Evolutionary conservation across 2,113 vertebrate genomes (phyloP).

Genomic region (Chloropsis cyanopogon): DNA sequence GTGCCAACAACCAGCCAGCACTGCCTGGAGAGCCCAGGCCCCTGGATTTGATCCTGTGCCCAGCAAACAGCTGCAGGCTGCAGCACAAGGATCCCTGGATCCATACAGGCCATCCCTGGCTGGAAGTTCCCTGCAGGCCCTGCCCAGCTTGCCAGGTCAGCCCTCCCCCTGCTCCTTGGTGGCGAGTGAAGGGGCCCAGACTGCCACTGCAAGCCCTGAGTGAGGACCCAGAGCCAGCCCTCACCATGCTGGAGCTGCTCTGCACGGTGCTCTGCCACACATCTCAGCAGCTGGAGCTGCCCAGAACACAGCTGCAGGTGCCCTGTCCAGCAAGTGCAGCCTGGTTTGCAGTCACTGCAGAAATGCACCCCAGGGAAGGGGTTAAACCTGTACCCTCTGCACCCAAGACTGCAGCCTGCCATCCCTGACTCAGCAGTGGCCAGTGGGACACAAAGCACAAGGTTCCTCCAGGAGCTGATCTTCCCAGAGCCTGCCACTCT

Average conservation of each 20-base stretch:
- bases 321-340: neutral
- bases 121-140: neutral
- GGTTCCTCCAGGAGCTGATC: neutral
- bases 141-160: neutral
- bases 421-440: neutral
- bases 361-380: neutral
- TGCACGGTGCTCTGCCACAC: fast-evolving
- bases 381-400: neutral
- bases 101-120: neutral
- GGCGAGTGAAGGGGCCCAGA: neutral
- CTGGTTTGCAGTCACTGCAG: neutral
- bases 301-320: neutral
- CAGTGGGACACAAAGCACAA: neutral
- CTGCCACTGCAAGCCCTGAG: neutral
- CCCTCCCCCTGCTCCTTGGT: neutral
- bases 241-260: neutral
- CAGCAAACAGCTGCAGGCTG: neutral
- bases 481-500: neutral
- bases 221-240: neutral
- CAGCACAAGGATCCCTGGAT: neutral
- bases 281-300: neutral
- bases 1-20: neutral
- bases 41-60: neutral
- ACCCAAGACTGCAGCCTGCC: neutral
- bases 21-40: neutral